Base-by-base conservation (phyloP, 1,140 invertebrate species). In the Lepidurus arcticus region DNA sequence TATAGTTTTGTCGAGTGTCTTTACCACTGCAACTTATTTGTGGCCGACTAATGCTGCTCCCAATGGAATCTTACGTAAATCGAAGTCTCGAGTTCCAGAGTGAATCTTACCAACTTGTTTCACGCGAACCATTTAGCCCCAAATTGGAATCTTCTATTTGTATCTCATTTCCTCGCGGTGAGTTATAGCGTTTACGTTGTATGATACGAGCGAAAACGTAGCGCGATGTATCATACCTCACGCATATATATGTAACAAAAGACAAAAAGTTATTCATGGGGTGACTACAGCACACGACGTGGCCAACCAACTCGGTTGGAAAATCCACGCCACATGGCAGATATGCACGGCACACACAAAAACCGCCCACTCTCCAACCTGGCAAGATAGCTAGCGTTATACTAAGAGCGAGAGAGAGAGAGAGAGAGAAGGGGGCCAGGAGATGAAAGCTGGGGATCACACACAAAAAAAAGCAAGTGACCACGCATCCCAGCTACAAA, bases 291-390 rank as follows among this genome's bases (percentile, higher is more conserved):
- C 53, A 65, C 53, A 65, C 53, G 53, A 65, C 53, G 53, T 65
- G 53, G 53, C 53, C 53, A 65, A 65, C 16, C 53, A 65, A 65
- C 53, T 65, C 53, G 8, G 53, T 16, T 65, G 53, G 53, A 65
- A 65, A 65, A 65, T 65, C 53, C 53, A 65, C 53, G 53, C 16
- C 53, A 65, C 53, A 65, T 65, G 53, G 53, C 53, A 11, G 53
- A 65, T 65, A 65, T 16, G 53, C 21, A 13, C n/a, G 16, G 21
- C 53, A 21, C 21, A 47, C 10, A 65, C n/a, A 65, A 65, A 65
- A 65, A 21, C 16, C 53, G 53, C 53, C 53, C 53, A 65, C 53
- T 65, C 53, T 65, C 21, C 21, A 65, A 65, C 34, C 34, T 34
- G 34, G 34, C 2, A 34, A 34, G 34, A 65, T n/a, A 13, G 16